A percentile compares a stretch with the other conserved stretches of the same genome.
Evolutionary conservation across 2,797 vertebrate species (phyloP).

Genomic region (Vespertilio murinus): DNA sequence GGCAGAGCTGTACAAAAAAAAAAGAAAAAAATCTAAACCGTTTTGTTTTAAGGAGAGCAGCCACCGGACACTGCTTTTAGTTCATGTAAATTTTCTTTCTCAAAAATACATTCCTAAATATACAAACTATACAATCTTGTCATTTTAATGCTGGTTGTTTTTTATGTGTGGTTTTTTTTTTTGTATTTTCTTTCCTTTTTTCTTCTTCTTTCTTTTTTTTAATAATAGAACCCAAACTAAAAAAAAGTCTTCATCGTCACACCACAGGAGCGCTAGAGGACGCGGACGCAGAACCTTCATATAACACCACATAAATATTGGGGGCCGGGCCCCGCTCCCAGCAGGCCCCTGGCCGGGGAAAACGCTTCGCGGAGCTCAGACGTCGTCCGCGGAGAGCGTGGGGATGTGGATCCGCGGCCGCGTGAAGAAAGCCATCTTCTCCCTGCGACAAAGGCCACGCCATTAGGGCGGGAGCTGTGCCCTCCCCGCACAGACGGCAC

Average conservation of each 20-base stretch:
- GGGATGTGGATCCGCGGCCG: slow-evolving; percentile 93
- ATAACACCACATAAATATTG: slow-evolving; percentile 87
- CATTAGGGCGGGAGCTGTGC: slow-evolving; percentile 30
- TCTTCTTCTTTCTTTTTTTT: slow-evolving; percentile 54
- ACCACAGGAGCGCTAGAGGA: slow-evolving; percentile 79
- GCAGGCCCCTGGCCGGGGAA: slow-evolving; percentile 73
- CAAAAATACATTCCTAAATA: slow-evolving; percentile 89
- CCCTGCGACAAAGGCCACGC: slow-evolving; percentile 84
- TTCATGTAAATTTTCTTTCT: slow-evolving; percentile 87
- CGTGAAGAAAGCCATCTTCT: slow-evolving; percentile 99
- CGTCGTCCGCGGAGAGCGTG: slow-evolving; percentile 92
- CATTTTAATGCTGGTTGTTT: slow-evolving; percentile 86
- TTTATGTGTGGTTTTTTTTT: slow-evolving; percentile 72
- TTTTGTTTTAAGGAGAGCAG: slow-evolving; percentile 84
- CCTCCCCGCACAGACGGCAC: rapidly evolving
- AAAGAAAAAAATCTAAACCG: slow-evolving; percentile 76
- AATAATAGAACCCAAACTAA: slow-evolving; percentile 81
- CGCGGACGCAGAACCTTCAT: slow-evolving; percentile 85
- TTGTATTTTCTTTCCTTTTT: background rate
- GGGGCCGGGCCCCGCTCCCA: slow-evolving; percentile 76
- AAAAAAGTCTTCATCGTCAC: slow-evolving; percentile 78
- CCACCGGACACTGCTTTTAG: slow-evolving; percentile 79
- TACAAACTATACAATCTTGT: slow-evolving; percentile 89
- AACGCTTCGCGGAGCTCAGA: slow-evolving; percentile 91
- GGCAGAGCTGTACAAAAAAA: slow-evolving; percentile 85